Base-by-base conservation (phyloP, 2,113 vertebrate species). In the Sylvietta virens region DNA sequence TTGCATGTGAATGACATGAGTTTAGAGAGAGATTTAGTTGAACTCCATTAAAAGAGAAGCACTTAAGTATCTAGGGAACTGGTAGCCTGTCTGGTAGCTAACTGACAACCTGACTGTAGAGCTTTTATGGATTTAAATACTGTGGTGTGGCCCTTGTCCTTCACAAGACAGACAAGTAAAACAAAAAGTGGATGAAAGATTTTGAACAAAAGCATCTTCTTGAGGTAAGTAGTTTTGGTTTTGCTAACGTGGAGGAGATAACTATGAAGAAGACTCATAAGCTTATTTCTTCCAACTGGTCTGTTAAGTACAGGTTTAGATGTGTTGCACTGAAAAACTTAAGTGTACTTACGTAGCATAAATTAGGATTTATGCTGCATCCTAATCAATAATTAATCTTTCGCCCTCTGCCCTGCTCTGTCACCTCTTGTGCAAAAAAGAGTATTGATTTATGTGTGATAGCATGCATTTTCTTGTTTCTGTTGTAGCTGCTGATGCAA, bases 401-500 rank as follows among this genome's bases (percentile, higher is more conserved):
- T 56, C 10, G 20, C 28, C 6, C 11, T 77, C 20, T 21, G 26
- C 28, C 11, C 30, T 13, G 1, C 51, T 57, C 14, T 2, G 0
- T 82, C 40, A 31, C n/a, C 8, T 86, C 62, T 48, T 74, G 18
- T 20, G 12, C 19, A 62, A 35, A 74, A 71, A 69, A 33, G 5
- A 45, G 4, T 48, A 37, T 50, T 12, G 9, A 11, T 94, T 74
- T 69, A 11, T 80, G 16, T 88, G 62, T 64, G 27, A 45, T 80
- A 21, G 21, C 33, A 56, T 87, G 10, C 12, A 31, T 96, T 88
- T 94, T 90, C 45, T 86, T 80, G 44, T 95, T 87, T 97, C 76
- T 98, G 2, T 98, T 97, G 92, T 85, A 99, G 99, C 99, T 73
- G 97, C 98, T 57, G 99, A 99, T 96, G 98, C 98, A 78, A 99